These are phyloP conservation scores for Synergus itoensis DNA, from an alignment of 2,888 invertebrate species.

Conservation along the genomic window DNA sequence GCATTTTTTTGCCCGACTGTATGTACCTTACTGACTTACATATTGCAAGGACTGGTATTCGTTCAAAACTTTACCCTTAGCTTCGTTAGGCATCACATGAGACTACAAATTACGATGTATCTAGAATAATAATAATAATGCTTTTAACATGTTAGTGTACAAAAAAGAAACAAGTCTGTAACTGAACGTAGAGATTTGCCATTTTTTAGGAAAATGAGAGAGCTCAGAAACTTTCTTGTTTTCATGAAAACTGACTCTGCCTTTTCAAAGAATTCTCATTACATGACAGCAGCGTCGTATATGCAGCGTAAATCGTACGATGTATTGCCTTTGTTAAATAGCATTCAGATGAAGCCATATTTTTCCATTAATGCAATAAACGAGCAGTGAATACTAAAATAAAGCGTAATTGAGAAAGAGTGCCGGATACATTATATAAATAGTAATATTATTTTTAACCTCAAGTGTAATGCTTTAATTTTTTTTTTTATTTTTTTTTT, in stretches of 20 bases:
- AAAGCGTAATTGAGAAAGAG: conserved; percentile 66
- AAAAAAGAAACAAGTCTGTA: conserved; percentile 64
- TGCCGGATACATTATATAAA: conserved; percentile 62
- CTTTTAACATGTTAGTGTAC: conserved; percentile 74
- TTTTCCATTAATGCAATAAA: conserved; percentile 77
- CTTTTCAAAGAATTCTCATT: conserved; percentile 67
- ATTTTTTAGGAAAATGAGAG: conserved; percentile 59
- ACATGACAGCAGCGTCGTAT: conserved; percentile 62
- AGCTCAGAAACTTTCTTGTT: not conserved
- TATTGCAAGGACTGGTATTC: conserved; percentile 59
- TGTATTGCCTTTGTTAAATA: conserved; percentile 76
- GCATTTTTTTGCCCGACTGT: conserved; percentile 67
- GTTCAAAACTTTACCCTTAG: conserved; percentile 61
- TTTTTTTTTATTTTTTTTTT: not conserved
- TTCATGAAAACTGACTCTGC: conserved; percentile 59
- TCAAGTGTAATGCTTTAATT: not conserved
- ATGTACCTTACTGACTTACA: conserved; percentile 59
- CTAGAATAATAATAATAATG: conserved; percentile 65
- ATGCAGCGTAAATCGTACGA: conserved; percentile 67
- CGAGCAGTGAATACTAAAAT: conserved; percentile 62
- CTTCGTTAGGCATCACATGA: conserved; percentile 60
- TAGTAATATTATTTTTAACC: not conserved
- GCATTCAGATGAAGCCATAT: conserved; percentile 77
- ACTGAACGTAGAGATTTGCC: conserved; percentile 59
- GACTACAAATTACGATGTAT: conserved; percentile 68